Evolutionary conservation across 2,113 vertebrate species (phyloP), one percentile per base, ranked within the genome.

Genomic region (Psettodes erumei): DNA sequence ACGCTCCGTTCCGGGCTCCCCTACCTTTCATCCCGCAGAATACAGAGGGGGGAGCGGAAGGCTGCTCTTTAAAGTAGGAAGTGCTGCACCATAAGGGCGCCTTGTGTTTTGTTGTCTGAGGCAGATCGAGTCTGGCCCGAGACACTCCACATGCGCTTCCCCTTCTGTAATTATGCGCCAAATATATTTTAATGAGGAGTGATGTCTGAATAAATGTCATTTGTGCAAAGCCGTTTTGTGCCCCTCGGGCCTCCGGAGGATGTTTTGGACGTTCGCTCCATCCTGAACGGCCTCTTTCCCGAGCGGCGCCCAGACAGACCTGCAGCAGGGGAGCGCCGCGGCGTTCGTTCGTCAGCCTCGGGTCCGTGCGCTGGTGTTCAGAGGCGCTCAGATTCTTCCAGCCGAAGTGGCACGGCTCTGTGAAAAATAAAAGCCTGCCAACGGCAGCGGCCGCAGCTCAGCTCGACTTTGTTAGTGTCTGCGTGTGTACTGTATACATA

Each of bases 141-240:
- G 21, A 78, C 55, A 66, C 82, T 74, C 56, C 50, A 76, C 83
- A 73, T 70, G 53, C 59, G 67, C 74, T 78, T 71, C 50, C 82
- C 67, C 81, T 92, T 92, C 92, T 94, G 90, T 94, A 94, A 93
- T 93, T 94, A 93, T 89, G 86, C 77, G 73, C 87, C 87, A 89
- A 89, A 92, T 91, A 91, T 84, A 92, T 89, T 92, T 92, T 86
- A 91, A 91, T 91, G 89, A 90, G 87, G 82, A 90, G 79, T 77
- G 79, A 92, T 87, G 70, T 86, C 81, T 89, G 86, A 87, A 91
- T 91, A 89, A 85, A 91, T 76, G 80, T 75, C 56, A 83, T 84
- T 63, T 88, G 54, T 66, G 65, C 83, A 85, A 79, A 84, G 84
- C 48, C 71, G 42, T 72, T 80, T 73, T 58, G 48, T 69, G 78